Evolutionary conservation across 2,888 invertebrate genomes (phyloP), one percentile per base, ranked within the genome.

Genomic region (Dolichomitus sp.): DNA sequence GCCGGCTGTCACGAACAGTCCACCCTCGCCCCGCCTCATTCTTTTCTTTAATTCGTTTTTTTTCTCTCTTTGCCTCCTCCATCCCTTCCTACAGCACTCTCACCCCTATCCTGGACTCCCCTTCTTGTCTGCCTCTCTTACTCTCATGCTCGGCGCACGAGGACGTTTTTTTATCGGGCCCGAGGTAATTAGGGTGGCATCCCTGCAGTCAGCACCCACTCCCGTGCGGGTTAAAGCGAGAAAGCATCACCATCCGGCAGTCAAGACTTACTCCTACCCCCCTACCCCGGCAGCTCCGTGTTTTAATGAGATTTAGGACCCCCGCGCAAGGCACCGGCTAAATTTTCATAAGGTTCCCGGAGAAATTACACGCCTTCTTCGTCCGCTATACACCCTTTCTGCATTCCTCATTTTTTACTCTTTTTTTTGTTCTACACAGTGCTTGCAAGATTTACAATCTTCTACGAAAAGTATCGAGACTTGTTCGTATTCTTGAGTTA

Each of bases 1-100:
- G 93, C 93, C 91, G 90, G 93, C 93, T 93, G 93, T 93, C 93
- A 93, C 91, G 92, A 92, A 89, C 93, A 93, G 93, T 89, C 90
- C 92, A 91, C 90, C 92, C 92, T 91, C 89, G 88, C 85, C 87
- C 92, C 91, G 89, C 90, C 92, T 92, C 92, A 91, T 92, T 93
- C 92, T 92, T 92, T 92, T 92, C 93, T 93, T 92, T 92, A 93
- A 92, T 93, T 93, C 92, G 90, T 89, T 91, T 89, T 91, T 86
- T 66, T 63, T 68, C 74, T 81, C 77, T 85, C 81, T 79, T 73
- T 72, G 80, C 86, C 78, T 81, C 68, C 59, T 80, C 83, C 85
- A 76, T 82, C 80, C 83, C 84, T 78, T 83, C 85, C 80, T 79
- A 74, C 83, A 61, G 70, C 82, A 81, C 79, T 81, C 83, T 79